Evolutionary conservation across 2,888 invertebrate species (phyloP), one percentile per base, ranked within the genome.

Genomic region (Salticus scenicus): DNA sequence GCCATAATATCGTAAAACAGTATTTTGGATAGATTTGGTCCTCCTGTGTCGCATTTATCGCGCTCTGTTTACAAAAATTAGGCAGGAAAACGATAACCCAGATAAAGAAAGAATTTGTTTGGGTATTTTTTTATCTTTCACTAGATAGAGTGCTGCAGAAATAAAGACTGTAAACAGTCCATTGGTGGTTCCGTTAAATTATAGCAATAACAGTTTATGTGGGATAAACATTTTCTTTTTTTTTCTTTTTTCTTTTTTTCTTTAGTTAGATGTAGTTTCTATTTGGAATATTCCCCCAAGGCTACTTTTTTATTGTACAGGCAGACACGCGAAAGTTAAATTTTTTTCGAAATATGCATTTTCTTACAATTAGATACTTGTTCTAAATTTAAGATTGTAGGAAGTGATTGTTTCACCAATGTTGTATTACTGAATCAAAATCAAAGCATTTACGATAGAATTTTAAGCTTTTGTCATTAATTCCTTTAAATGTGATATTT

Each of bases 71-170:
- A 42, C 42, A 47, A 30, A 47, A 70, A 71, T 71, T 74, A 64
- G 41, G 41, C 71, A 63, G 42, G 63, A 71, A 27, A 47, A 64
- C n/a, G 82, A 82, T 82, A 82, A 82, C 82, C 81, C 47, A 69
- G 70, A 82, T 82, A 82, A 20, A 5, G 33, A 4, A 24, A 51
- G 75, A 71, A 82, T 76, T 70, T 31, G 70, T 74, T 69, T 67
- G 57, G 74, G 27, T 30, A 51, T 7, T 27, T 1, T 69, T 57
- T 75, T 75, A 75, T 82, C 75, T 63, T 24, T 12, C 7, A 47
- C 1, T 4, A 24, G 1, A 24, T 57, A 17, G 57, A 24, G 20
- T 57, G 1, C 4, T 5, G 20, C 1, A 24, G 17, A 24, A 57
- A 57, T 57, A 57, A 57, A 1, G 57, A 24, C 57, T 12, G 57